These are phyloP conservation scores for Chouioia cunea DNA, from an alignment of 2,888 invertebrate genomes.

Conservation along the genomic window DNA sequence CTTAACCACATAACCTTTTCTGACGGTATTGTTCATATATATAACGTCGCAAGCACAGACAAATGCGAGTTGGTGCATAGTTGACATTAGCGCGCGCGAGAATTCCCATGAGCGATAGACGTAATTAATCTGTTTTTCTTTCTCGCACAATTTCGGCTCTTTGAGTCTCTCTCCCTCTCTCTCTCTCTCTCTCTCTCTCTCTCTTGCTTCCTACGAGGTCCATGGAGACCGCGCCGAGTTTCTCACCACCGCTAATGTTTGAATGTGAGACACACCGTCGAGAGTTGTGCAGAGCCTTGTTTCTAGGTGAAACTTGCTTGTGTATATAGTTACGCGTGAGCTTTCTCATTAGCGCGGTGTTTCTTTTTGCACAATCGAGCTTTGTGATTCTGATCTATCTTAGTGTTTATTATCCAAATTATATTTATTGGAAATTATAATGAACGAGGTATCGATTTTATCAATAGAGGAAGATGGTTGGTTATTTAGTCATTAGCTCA, in stretches of 20 bases:
- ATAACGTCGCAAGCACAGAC: constrained; percentile 18
- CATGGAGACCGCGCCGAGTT: no score
- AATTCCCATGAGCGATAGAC: constrained; percentile 45
- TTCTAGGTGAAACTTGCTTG: background rate
- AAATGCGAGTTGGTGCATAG: constrained; percentile 51
- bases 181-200: no score
- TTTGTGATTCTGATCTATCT: no score
- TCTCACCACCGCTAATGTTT: no score
- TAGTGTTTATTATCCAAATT: no score
- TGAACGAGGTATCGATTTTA: no score
- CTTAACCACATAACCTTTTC: background rate
- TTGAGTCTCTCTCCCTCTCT: no score
- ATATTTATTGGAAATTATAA: no score
- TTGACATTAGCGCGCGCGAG: constrained; percentile 37
- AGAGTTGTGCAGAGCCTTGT: background rate
- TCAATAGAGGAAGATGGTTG: no score
- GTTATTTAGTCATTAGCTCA: no score
- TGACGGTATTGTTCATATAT: background rate
- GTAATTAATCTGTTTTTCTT: constrained; percentile 48
- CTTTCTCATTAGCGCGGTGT: constrained; percentile 2
- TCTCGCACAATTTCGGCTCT: constrained; percentile 23
- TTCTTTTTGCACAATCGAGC: constrained; percentile 10
- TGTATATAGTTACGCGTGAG: background rate
- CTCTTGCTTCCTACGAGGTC: no score
- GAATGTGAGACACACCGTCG: no score